Conservation (phyloP, 2,888 invertebrate genomes). For the Brenthis hecate region DNA sequence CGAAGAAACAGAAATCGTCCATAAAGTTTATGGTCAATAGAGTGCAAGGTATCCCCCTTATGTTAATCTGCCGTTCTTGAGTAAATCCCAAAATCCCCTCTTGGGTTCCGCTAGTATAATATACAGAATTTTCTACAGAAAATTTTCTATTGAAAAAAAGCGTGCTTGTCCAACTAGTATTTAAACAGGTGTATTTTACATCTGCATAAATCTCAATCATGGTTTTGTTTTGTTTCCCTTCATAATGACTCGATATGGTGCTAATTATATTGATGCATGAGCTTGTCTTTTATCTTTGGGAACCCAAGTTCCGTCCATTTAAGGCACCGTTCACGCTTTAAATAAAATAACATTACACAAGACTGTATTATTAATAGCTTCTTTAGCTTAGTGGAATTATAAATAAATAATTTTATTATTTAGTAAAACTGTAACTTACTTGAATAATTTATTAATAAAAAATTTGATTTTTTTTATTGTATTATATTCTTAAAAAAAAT, state of each 20-base stretch:
- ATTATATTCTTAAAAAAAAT: no score
- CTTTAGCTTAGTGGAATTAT: not conserved
- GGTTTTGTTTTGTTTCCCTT: slow-evolving; percentile 41
- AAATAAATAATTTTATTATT: not conserved
- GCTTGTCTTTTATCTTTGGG: slow-evolving; percentile 42
- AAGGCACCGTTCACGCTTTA: slow-evolving; percentile 25
- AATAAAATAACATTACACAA: not conserved
- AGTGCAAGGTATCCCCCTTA: no score
- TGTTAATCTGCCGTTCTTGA: no score
- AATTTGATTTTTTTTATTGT: no score
- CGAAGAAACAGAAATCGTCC: no score
- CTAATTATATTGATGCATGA: slow-evolving; percentile 51
- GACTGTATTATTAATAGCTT: not conserved
- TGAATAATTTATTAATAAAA: no score
- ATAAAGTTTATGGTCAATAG: no score
- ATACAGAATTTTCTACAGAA: no score
- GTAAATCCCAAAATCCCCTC: no score
- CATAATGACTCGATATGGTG: slow-evolving; percentile 46
- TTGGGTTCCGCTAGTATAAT: no score
- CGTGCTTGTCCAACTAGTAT: slow-evolving; percentile 2
- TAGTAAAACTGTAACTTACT: no score
- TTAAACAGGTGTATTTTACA: slow-evolving; percentile 45
- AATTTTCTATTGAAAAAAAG: slow-evolving; percentile 6
- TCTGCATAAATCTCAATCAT: slow-evolving; percentile 46
- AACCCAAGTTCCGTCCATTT: slow-evolving; percentile 22